A percentile compares a stretch with the other conserved stretches of the same genome.
phyloP scores from a whole-genome alignment of 2,888 invertebrate genomes.

The Drymonia ruficornis region DNA sequence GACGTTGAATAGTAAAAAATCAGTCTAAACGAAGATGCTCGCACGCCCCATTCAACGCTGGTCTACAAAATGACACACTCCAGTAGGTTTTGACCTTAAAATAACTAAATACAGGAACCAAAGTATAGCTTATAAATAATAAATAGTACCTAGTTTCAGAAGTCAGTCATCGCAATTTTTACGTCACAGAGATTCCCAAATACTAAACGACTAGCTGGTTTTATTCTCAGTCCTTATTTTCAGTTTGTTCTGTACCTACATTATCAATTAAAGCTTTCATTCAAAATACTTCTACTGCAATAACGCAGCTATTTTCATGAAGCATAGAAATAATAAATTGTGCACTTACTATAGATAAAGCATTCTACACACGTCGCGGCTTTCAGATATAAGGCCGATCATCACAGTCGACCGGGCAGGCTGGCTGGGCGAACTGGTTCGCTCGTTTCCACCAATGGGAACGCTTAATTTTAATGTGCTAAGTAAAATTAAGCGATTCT shows the following conservation, averaged over 20 bases:
- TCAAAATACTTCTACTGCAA: slow-evolving; percentile 12
- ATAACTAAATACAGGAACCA: slow-evolving; percentile 60
- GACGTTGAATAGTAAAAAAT: slow-evolving; percentile 61
- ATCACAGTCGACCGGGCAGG: no score
- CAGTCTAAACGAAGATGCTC: slow-evolving; percentile 72
- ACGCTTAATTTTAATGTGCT: no score
- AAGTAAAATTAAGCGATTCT: no score
- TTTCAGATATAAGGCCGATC: no score
- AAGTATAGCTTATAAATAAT: slow-evolving; percentile 46
- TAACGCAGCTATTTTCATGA: neutral
- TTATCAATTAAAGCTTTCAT: slow-evolving; percentile 28
- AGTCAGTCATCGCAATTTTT: slow-evolving; percentile 46
- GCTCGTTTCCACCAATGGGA: no score
- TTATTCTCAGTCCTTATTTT: slow-evolving; percentile 38
- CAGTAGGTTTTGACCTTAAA: slow-evolving; percentile 55
- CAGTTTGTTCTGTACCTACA: slow-evolving; percentile 29
- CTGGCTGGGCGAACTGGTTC: no score
- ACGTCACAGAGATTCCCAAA: slow-evolving; percentile 38
- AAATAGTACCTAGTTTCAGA: slow-evolving; percentile 43
- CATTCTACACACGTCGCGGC: neutral
- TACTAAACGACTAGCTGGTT: slow-evolving; percentile 36
- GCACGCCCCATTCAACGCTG: slow-evolving; percentile 56
- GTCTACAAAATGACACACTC: slow-evolving; percentile 44
- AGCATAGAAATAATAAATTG: neutral
- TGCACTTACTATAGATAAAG: neutral